A percentile compares a stretch with the other conserved stretches of the same genome.
phyloP scores from a whole-genome alignment of 2,797 vertebrate genomes.

The Cottoperca gobio region DNA sequence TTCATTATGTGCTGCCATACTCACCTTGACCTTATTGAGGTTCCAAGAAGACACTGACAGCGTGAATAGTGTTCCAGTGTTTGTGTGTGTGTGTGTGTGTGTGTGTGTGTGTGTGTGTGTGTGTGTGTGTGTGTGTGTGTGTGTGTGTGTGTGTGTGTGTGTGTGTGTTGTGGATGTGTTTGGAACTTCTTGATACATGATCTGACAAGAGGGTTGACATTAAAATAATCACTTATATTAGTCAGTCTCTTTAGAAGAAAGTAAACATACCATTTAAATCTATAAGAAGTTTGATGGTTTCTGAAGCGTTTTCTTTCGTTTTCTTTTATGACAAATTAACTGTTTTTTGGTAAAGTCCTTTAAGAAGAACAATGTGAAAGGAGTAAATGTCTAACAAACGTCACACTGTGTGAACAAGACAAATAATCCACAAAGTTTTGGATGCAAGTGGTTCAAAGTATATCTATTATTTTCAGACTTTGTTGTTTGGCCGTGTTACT shows the following conservation, averaged over 20 bases:
- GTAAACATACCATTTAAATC: background rate
- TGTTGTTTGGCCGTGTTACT: background rate
- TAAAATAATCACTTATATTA: background rate
- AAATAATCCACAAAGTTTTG: background rate
- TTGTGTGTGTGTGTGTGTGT: constrained; percentile 17
- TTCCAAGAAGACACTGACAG: background rate
- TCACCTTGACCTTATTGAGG: constrained; percentile 34
- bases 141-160: background rate
- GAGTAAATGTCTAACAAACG: background rate
- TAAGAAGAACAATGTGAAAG: background rate
- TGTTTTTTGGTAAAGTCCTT: background rate
- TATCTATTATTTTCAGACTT: background rate
- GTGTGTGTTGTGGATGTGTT: constrained; percentile 13
- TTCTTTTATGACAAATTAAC: background rate
- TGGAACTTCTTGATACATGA: background rate
- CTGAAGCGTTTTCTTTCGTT: background rate
- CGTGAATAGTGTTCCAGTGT: constrained; percentile 16
- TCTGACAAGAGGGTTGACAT: background rate
- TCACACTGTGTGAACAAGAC: background rate
- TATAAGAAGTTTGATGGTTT: background rate
- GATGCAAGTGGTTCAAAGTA: background rate
- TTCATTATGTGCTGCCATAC: constrained; percentile 29
- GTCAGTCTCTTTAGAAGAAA: background rate
- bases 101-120: constrained; percentile 14
- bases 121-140: constrained; percentile 13